These are phyloP conservation scores for Euura lappo DNA, from an alignment of 1,140 invertebrate genomes.

Conservation along the genomic window DNA sequence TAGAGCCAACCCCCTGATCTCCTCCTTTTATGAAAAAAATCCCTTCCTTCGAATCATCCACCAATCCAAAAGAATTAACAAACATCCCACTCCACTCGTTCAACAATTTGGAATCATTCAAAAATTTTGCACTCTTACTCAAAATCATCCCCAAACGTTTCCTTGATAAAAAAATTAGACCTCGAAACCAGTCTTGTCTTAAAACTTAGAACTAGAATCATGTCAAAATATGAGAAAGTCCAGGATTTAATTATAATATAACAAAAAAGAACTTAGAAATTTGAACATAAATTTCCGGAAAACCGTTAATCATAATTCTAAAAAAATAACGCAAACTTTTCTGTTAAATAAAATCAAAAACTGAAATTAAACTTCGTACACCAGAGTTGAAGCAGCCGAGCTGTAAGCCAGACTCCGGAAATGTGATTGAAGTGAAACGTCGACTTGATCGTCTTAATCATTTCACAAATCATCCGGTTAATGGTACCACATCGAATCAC, in stretches of 20 bases:
- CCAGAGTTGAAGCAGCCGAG: not conserved
- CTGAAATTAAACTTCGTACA: not conserved
- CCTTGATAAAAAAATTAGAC: too few relatives aligned
- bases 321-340: not conserved
- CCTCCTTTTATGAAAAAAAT: too few relatives aligned
- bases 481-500: too few relatives aligned
- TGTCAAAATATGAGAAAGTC: not conserved
- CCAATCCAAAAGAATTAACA: too few relatives aligned
- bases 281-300: not conserved
- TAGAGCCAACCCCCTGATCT: too few relatives aligned
- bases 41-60: too few relatives aligned
- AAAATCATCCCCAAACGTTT: too few relatives aligned
- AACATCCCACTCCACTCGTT: too few relatives aligned
- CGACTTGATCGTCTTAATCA: not conserved
- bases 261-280: not conserved
- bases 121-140: too few relatives aligned
- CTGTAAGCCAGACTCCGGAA: not conserved
- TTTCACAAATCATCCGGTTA: not conserved
- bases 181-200: too few relatives aligned
- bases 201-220: not conserved
- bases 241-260: too few relatives aligned
- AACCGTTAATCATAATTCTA: not conserved
- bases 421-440: not conserved
- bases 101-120: too few relatives aligned
- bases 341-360: not conserved